Conservation (phyloP, 2,113 vertebrate genomes). For the human region GRCh38 chrX:71169501-71170000, state of each 20-base stretch:
- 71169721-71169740: conserved; percentile 98
- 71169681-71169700: conserved; percentile 98
- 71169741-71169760: conserved; percentile 99
- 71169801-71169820: conserved; percentile 91
- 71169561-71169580: conserved; percentile 95
- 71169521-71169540: conserved; percentile 94
- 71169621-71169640: conserved; percentile 93
- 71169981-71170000: conserved; percentile 99
- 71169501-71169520: conserved; percentile 97
- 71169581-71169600: conserved; percentile 93
- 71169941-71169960: conserved; percentile 98
- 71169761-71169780: conserved; percentile 93
- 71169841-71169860: conserved; percentile 97
- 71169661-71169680: conserved; percentile 98
- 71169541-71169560: conserved; percentile 97
- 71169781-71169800: conserved; percentile 92
- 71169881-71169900: conserved; percentile 90
- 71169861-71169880: conserved; percentile 94
- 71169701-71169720: conserved; percentile 96
- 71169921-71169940: conserved; percentile 98
- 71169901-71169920: conserved; percentile 93
- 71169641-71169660: conserved; percentile 96
- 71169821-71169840: conserved; percentile 95
- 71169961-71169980: conserved; percentile 98
- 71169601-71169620: conserved; percentile 91